Evolutionary conservation across 2,113 vertebrate genomes (phyloP), one percentile per base, ranked within the genome.

Genomic region (Clarias magur): DNA sequence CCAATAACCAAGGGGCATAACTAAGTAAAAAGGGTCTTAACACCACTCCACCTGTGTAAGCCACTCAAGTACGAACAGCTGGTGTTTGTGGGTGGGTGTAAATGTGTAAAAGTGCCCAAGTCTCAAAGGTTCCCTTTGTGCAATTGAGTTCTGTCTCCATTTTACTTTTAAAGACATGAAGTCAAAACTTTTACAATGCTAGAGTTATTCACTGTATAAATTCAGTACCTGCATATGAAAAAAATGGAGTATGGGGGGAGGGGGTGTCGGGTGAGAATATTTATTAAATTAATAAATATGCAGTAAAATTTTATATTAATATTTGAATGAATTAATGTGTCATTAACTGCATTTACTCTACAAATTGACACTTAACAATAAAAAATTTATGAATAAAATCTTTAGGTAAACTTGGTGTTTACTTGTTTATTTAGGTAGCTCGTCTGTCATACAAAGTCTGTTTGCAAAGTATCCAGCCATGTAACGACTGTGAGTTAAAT

Each of bases 41-140:
- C 86, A 78, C 60, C 19, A 80, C 86, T 91, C 92, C 94, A 95
- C 95, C 94, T 95, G 95, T 89, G 92, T 88, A 59, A 83, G 91
- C 93, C 94, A 93, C 91, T 95, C 93, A 82, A 83, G 80, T 84
- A 72, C 85, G 87, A 92, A 92, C 95, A 95, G 93, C 94, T 94
- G 93, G 91, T 87, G 85, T 85, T 21, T 70, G 65, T 15, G 56
- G 72, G 34, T 57, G 0, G 54, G 83, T 59, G 68, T 67, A 34
- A 63, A 60, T 13, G 27, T 38, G 60, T 54, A 19, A 81, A 81
- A 67, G 27, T 30, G 80, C 23, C 17, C 38, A 23, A 3, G 12
- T 78, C 60, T 78, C 59, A 67, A 82, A 83, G 70, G 60, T 65
- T 75, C 27, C 76, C 80, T 87, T 60, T 83, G 86, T 48, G 59